A percentile compares a stretch with the other conserved stretches of the same genome.
Conservation (phyloP, 2,888 invertebrate genomes). For the Pristionchus exspectatus region DNA sequence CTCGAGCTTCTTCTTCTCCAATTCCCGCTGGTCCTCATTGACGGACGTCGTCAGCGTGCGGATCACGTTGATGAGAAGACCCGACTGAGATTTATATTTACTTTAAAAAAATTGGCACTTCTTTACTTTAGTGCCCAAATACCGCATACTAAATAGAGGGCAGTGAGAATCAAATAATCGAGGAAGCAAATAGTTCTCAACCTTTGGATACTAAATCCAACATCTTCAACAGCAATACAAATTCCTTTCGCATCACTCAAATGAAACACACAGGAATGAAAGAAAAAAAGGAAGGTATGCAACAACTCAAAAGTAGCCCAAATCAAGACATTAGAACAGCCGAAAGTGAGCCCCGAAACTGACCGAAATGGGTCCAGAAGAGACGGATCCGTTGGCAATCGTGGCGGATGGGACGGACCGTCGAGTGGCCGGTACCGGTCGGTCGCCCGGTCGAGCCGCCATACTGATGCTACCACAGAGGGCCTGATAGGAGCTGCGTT, state of each 20-base stretch:
- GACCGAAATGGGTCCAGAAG: conserved; percentile 45
- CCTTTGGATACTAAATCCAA: too few relatives aligned
- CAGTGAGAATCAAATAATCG: too few relatives aligned
- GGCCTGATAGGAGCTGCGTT: neutral
- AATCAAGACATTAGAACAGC: neutral
- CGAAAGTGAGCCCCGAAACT: neutral
- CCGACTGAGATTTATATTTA: conserved; percentile 57
- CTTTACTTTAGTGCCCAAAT: too few relatives aligned
- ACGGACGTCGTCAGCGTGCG: conserved; percentile 91
- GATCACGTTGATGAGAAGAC: conserved; percentile 91
- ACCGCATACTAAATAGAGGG: too few relatives aligned
- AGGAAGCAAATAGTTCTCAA: too few relatives aligned
- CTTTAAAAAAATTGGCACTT: neutral
- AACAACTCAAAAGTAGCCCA: too few relatives aligned
- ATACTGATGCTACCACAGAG: neutral
- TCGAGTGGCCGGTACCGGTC: conserved; percentile 45
- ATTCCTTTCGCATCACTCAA: too few relatives aligned
- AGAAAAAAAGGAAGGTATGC: too few relatives aligned
- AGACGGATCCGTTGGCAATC: neutral
- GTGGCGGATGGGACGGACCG: neutral
- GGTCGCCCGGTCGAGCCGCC: conserved; percentile 47
- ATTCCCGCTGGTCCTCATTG: conserved; percentile 90
- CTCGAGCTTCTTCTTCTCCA: conserved; percentile 93
- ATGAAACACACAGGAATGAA: too few relatives aligned
- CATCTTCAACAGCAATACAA: too few relatives aligned